Conservation (phyloP, 2,113 vertebrate species). For the Pipra filicauda region DNA sequence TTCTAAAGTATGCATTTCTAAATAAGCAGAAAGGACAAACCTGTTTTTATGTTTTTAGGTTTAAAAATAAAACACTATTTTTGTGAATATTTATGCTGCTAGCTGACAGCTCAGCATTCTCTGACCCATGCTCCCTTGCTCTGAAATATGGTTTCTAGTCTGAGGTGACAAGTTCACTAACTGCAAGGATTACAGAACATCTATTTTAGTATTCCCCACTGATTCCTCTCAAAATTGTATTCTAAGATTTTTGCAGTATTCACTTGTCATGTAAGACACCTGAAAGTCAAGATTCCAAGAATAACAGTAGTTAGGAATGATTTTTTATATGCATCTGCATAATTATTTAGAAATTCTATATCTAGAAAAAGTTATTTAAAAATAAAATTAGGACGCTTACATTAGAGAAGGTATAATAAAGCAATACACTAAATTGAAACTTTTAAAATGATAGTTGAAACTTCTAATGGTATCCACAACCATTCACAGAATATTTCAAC, state of each 20-base stretch:
- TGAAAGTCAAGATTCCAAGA: neutral
- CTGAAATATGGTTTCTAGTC: neutral
- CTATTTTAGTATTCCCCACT: neutral
- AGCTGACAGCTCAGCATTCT: neutral
- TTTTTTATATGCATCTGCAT: neutral
- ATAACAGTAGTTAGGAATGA: neutral
- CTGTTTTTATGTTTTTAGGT: neutral
- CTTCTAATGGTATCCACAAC: neutral
- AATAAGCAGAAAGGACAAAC: neutral
- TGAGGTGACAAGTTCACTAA: neutral
- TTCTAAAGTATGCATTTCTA: neutral
- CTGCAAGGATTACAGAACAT: neutral
- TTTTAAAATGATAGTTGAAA: neutral
- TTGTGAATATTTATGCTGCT: neutral
- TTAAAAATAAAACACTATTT: neutral
- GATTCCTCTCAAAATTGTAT: neutral
- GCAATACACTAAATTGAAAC: neutral
- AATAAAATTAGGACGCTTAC: neutral
- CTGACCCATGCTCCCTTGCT: neutral
- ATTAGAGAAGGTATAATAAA: neutral
- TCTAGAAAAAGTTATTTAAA: neutral
- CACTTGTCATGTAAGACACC: neutral
- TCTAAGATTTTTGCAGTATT: neutral
- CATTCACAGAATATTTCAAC: neutral
- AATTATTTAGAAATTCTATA: neutral